phyloP scores from a whole-genome alignment of 2,888 invertebrate genomes.

The Troilus luridus region DNA sequence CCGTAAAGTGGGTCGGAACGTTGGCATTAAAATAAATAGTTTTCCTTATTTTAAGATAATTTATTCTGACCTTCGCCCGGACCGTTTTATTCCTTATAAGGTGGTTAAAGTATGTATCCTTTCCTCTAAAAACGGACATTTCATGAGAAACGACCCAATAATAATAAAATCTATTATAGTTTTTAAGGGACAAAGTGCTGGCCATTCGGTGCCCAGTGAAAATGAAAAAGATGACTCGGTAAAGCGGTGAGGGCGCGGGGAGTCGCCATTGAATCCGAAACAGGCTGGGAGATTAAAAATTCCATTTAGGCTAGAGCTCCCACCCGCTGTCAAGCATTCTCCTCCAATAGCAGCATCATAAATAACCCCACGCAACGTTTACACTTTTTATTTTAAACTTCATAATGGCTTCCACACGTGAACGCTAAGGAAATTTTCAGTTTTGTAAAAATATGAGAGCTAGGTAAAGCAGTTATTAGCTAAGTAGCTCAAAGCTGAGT shows the following conservation, averaged over 20 bases:
- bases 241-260: neutral
- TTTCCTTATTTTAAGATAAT: too few relatives aligned
- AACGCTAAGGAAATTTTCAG: neutral
- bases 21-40: too few relatives aligned
- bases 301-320: neutral
- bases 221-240: slow-evolving; percentile 24
- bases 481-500: too few relatives aligned
- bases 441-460: neutral
- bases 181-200: neutral
- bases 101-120: too few relatives aligned
- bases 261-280: slow-evolving; percentile 12
- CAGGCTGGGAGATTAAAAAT: slow-evolving; percentile 3
- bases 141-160: neutral
- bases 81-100: too few relatives aligned
- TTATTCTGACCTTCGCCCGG: too few relatives aligned
- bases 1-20: too few relatives aligned
- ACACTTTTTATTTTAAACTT: neutral
- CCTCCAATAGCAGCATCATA: neutral
- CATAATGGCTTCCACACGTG: neutral
- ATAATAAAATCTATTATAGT: neutral
- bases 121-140: too few relatives aligned
- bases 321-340: neutral
- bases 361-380: slow-evolving; percentile 1
- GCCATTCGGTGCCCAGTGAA: neutral
- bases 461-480: too few relatives aligned